phyloP scores from a whole-genome alignment of 2,888 invertebrate genomes.

The Keiferia lycopersicella region DNA sequence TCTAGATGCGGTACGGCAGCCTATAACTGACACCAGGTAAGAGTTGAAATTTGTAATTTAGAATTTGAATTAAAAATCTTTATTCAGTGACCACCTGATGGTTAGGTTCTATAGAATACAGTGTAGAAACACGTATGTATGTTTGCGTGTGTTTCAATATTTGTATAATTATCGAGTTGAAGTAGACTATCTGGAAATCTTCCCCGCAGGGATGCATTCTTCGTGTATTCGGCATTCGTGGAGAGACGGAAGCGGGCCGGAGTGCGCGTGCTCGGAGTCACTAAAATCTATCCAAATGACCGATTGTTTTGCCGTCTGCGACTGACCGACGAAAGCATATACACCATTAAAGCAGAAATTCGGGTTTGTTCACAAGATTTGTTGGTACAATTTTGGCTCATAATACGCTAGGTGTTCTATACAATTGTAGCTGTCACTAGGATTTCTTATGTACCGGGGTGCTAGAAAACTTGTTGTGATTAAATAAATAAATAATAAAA shows the following conservation, averaged over 20 bases:
- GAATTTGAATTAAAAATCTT: no score
- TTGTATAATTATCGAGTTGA: not conserved
- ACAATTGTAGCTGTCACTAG: no score
- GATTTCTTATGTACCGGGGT: no score
- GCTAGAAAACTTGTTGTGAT: no score
- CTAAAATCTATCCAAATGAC: not conserved
- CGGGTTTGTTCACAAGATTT: not conserved
- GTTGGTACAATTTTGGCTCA: no score
- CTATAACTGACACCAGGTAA: not conserved
- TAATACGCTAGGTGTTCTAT: no score
- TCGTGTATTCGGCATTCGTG: constrained; percentile 17
- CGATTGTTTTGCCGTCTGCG: not conserved
- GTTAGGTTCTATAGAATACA: no score
- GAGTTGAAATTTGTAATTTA: not conserved
- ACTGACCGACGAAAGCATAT: not conserved
- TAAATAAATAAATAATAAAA: no score
- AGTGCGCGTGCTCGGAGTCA: not conserved
- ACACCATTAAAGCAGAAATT: not conserved
- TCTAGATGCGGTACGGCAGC: not conserved
- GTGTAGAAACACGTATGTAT: no score
- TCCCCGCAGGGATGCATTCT: not conserved
- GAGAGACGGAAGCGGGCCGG: not conserved
- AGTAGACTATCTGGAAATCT: not conserved
- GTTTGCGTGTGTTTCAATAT: not conserved
- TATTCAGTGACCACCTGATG: no score